Conservation (phyloP, 2,797 vertebrate species). For the Xenops minutus region DNA sequence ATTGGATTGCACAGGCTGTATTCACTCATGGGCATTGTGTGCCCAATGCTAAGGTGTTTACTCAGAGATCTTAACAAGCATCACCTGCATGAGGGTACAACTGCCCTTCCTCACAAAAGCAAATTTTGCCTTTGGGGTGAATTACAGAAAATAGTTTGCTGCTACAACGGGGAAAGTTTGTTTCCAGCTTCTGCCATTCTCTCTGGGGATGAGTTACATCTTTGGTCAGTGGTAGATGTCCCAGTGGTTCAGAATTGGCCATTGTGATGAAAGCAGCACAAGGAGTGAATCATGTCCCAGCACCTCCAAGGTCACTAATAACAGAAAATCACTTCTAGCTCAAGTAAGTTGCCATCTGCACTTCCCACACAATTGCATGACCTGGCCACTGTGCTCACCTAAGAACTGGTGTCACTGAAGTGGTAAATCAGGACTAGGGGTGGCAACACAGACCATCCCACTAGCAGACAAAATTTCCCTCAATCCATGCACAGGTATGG, state of each 20-base stretch:
- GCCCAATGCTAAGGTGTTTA: background rate
- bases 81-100: accelerated
- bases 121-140: background rate
- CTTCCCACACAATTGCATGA: background rate
- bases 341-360: background rate
- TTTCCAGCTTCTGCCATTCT: background rate
- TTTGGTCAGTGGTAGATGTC: background rate
- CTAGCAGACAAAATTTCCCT: background rate
- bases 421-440: background rate
- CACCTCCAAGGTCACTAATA: background rate
- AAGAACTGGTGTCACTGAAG: background rate
- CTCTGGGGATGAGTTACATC: background rate
- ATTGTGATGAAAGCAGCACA: background rate
- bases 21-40: background rate
- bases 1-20: constrained; percentile 78
- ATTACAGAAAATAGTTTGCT: background rate
- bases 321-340: background rate
- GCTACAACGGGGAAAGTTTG: background rate
- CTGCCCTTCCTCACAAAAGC: background rate
- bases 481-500: background rate
- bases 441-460: background rate
- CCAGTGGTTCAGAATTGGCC: background rate
- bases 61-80: accelerated
- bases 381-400: accelerated
- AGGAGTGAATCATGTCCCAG: background rate